Conservation (phyloP, 2,797 vertebrate species). For the Hippocampus kuda region DNA sequence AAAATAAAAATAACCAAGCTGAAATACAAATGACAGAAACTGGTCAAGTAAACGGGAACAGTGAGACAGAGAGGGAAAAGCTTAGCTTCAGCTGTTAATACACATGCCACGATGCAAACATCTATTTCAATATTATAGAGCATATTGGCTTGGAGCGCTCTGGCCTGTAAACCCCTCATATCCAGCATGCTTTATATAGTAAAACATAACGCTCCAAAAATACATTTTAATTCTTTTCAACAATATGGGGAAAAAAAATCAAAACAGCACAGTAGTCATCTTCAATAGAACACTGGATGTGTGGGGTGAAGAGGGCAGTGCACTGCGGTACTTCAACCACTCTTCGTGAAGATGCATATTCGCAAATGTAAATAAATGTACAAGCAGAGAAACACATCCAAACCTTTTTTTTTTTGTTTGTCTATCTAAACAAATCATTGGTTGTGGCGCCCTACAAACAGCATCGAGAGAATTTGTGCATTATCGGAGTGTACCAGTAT, state of each 20-base stretch:
- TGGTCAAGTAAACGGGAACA: conserved; percentile 20
- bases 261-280: not conserved
- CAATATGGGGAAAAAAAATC: not conserved
- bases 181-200: conserved; percentile 25
- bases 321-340: conserved; percentile 19
- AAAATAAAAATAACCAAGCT: not conserved
- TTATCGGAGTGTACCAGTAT: not conserved
- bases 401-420: conserved; percentile 1
- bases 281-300: conserved; percentile 37
- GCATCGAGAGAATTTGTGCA: not conserved
- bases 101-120: conserved; percentile 56
- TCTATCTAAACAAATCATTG: not conserved
- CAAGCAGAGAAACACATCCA: conserved; percentile 10
- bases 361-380: conserved; percentile 15
- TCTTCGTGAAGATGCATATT: conserved; percentile 40
- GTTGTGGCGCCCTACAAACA: conserved; percentile 12
- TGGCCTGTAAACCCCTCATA: conserved; percentile 35
- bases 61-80: conserved; percentile 19
- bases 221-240: not conserved
- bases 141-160: conserved; percentile 16
- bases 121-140: conserved; percentile 22
- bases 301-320: conserved; percentile 17
- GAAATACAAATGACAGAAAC: conserved; percentile 6
- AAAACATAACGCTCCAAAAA: not conserved
- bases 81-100: conserved; percentile 41